Conservation (phyloP, 1,140 invertebrate genomes). For the Drosophila navojoa region DNA sequence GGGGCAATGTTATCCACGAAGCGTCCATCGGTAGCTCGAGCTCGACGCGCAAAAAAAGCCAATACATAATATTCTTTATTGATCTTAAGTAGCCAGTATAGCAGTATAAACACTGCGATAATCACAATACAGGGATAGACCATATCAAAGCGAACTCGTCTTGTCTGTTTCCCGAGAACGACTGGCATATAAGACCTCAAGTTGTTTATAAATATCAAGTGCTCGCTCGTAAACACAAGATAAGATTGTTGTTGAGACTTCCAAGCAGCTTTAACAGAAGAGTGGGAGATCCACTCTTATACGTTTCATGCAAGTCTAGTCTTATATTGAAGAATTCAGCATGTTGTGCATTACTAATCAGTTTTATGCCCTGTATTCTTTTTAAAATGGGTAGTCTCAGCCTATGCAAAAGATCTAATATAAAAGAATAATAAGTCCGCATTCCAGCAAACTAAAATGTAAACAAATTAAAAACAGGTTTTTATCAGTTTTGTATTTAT, state of each 20-base stretch:
- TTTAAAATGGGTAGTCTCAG: neutral
- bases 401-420: too few species aligned
- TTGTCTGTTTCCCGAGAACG: constrained; percentile 7
- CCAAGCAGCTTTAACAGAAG: neutral
- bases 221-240: neutral
- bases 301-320: constrained; percentile 5
- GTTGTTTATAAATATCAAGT: constrained; percentile 8
- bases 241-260: constrained; percentile 9
- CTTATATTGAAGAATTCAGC: constrained; percentile 10
- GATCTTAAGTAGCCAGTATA: constrained; percentile 47
- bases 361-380: constrained; percentile 2
- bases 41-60: constrained; percentile 41
- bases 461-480: too few species aligned
- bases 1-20: constrained; percentile 33
- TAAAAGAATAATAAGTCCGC: too few species aligned
- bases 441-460: too few species aligned
- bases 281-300: constrained; percentile 8
- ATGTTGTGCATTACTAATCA: constrained; percentile 18
- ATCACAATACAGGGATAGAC: constrained; percentile 15
- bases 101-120: constrained; percentile 25
- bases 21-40: constrained; percentile 48
- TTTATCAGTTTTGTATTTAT: too few species aligned
- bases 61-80: constrained; percentile 54
- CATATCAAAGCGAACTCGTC: constrained; percentile 15
- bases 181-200: neutral